Percentiles rank a stretch among this genome's conserved stretches.
phyloP scores from a whole-genome alignment of 2,888 invertebrate species.

The Diabrotica balteata region DNA sequence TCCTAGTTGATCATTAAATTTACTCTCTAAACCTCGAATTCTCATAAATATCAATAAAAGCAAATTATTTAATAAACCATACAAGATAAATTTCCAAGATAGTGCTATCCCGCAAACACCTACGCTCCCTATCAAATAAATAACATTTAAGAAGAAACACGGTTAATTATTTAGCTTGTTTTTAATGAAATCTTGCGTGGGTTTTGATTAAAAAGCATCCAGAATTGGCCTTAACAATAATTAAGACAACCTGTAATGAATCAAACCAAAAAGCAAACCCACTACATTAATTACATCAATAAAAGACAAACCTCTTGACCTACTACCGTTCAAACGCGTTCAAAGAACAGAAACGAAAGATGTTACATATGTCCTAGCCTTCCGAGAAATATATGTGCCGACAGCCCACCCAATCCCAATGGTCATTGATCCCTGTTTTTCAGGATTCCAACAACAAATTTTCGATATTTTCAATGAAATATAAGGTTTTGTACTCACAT shows the following conservation, averaged over 20 bases:
- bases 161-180: constrained; percentile 16
- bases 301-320: constrained; percentile 35
- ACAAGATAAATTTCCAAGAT: neutral
- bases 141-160: constrained; percentile 16
- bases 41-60: too few relatives aligned
- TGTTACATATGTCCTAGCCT: constrained; percentile 41
- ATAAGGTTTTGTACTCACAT: constrained; percentile 44
- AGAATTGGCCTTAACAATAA: constrained; percentile 32
- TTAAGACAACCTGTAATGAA: constrained; percentile 34
- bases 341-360: constrained; percentile 32
- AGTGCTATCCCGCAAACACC: neutral
- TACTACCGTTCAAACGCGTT: constrained; percentile 28
- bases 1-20: too few relatives aligned
- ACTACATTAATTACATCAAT: constrained; percentile 35
- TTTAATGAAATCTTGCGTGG: constrained; percentile 29
- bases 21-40: too few relatives aligned
- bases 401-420: constrained; percentile 61
- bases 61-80: constrained; percentile 1
- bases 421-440: constrained; percentile 58
- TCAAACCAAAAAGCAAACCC: constrained; percentile 37
- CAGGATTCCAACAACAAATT: neutral
- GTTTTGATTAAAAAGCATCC: constrained; percentile 29
- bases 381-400: constrained; percentile 46
- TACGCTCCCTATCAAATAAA: constrained; percentile 2
- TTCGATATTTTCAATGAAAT: neutral